phyloP scores from a whole-genome alignment of 1,140 invertebrate species.

The Campoletis sonorensis region DNA sequence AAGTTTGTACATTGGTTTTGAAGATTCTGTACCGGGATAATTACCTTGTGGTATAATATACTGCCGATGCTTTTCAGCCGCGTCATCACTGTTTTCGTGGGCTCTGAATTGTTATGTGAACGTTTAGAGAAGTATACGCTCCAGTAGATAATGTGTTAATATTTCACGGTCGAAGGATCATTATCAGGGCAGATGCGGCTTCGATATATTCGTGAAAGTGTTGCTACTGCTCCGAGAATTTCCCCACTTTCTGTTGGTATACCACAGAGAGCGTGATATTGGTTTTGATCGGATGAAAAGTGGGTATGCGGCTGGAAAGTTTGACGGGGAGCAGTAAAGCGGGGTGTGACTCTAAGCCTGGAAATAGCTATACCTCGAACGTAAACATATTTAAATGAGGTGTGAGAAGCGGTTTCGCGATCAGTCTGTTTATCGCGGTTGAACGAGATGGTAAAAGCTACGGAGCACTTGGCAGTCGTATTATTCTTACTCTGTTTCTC shows the following conservation, averaged over 20 bases:
- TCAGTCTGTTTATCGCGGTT: constrained; percentile 41
- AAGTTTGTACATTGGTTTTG: too few relatives aligned
- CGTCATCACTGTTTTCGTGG: not conserved
- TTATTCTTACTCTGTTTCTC: constrained; percentile 26
- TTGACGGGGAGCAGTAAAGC: constrained; percentile 26
- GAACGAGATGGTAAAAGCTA: constrained; percentile 42
- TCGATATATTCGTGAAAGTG: constrained; percentile 44
- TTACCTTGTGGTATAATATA: too few relatives aligned
- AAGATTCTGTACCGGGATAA: too few relatives aligned
- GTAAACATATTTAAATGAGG: constrained; percentile 50
- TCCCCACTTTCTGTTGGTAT: constrained; percentile 18
- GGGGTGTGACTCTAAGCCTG: constrained; percentile 22
- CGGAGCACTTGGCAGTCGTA: not conserved
- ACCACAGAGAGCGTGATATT: constrained; percentile 1
- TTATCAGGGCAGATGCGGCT: constrained; percentile 9
- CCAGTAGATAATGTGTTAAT: constrained; percentile 6
- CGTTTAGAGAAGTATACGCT: not conserved
- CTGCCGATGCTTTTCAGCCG: not conserved
- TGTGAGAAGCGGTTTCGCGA: not conserved
- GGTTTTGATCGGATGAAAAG: constrained; percentile 21
- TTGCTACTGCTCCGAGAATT: not conserved
- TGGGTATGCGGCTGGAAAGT: constrained; percentile 19
- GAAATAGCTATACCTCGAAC: constrained; percentile 21
- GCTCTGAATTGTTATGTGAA: not conserved
- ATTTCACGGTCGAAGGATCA: not conserved